phyloP scores from a whole-genome alignment of 2,888 invertebrate genomes.

The Tachina fera region DNA sequence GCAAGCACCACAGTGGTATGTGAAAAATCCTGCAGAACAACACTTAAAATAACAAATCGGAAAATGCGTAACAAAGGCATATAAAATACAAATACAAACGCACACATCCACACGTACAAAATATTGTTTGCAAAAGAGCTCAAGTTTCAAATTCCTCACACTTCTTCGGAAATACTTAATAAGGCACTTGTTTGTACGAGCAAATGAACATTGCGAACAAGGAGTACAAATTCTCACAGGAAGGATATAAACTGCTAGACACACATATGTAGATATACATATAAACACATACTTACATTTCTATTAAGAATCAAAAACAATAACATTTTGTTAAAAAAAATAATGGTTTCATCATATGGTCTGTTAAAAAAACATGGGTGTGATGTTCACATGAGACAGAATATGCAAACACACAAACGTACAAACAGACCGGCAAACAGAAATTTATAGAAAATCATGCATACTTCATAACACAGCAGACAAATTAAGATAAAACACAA shows the following conservation, averaged over 20 bases:
- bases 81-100: constrained; percentile 12
- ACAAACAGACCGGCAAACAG: constrained; percentile 1
- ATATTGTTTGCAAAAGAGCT: constrained; percentile 67
- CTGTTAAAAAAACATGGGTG: constrained; percentile 48
- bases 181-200: constrained; percentile 13
- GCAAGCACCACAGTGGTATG: constrained; percentile 58
- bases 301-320: constrained; percentile 32
- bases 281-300: not conserved
- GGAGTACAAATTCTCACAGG: constrained; percentile 27
- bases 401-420: constrained; percentile 7
- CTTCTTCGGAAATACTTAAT: constrained; percentile 32
- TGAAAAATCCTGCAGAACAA: constrained; percentile 73
- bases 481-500: constrained; percentile 64
- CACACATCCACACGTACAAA: constrained; percentile 53
- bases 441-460: not conserved
- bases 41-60: constrained; percentile 74
- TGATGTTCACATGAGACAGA: constrained; percentile 58
- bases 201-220: constrained; percentile 19
- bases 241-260: constrained; percentile 20
- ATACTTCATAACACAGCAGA: constrained; percentile 34
- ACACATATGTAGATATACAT: not conserved
- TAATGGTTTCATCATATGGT: constrained; percentile 56
- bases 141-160: constrained; percentile 56
- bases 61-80: constrained; percentile 73
- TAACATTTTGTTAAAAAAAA: constrained; percentile 21